Evolutionary conservation across 2,888 invertebrate species (phyloP).

Genomic region (Microplitis manilae): DNA sequence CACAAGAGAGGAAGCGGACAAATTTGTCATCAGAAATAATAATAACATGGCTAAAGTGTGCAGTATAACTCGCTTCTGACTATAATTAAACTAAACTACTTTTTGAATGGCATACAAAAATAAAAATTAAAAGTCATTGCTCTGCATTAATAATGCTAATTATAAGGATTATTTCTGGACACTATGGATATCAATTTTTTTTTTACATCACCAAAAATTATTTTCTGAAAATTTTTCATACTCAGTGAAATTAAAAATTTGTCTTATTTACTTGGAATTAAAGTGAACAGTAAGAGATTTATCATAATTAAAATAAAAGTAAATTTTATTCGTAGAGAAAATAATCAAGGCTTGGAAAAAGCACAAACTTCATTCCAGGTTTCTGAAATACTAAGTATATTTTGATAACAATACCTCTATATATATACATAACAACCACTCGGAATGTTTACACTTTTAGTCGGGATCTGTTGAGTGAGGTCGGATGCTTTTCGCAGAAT

Average conservation of each 20-base stretch:
- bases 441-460: background rate
- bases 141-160: background rate
- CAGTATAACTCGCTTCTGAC: background rate
- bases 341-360: background rate
- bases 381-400: background rate
- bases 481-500: background rate
- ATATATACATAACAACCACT: background rate
- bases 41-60: background rate
- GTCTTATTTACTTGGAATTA: too few species aligned
- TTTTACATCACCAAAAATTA: too few species aligned
- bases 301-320: too few species aligned
- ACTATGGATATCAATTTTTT: background rate
- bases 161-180: background rate
- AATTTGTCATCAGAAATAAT: background rate
- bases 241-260: too few species aligned
- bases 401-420: background rate
- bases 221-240: too few species aligned
- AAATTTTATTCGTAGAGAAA: too few species aligned
- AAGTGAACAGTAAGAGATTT: too few species aligned
- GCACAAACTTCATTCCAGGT: background rate
- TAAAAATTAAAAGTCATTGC: background rate
- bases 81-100: background rate
- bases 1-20: background rate
- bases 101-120: background rate
- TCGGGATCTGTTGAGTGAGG: background rate